phyloP scores from a whole-genome alignment of 1,140 invertebrate genomes.

The Globodera ellingtonae region DNA sequence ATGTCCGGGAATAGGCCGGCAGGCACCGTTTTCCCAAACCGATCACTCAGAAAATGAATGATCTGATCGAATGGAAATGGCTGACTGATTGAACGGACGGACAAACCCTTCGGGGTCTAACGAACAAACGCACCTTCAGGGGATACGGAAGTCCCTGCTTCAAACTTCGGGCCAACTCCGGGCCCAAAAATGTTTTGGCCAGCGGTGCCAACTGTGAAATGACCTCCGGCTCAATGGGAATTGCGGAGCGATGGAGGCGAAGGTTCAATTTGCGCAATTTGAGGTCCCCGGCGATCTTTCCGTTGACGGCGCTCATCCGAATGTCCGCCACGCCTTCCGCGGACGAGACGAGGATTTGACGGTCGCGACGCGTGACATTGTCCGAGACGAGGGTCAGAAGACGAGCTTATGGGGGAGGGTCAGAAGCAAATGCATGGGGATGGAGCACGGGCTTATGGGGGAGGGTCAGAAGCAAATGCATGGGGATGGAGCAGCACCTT shows the following conservation, averaged over 20 bases:
- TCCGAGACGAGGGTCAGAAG: conserved; percentile 62
- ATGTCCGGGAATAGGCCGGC: not conserved
- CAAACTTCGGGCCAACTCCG: conserved; percentile 54
- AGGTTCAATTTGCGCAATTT: conserved; percentile 61
- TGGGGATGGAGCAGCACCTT: conserved; percentile 33
- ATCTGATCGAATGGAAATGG: too few species aligned
- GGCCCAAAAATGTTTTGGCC: conserved; percentile 64
- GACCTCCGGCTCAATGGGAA: conserved; percentile 57
- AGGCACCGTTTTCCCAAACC: not conserved
- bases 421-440: not conserved
- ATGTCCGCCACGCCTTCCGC: conserved; percentile 64
- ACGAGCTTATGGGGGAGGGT: not conserved
- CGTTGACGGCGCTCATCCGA: conserved; percentile 53
- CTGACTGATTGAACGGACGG: too few species aligned
- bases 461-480: not conserved
- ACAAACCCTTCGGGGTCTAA: too few species aligned
- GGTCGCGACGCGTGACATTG: conserved; percentile 28
- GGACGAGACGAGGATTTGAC: conserved; percentile 62
- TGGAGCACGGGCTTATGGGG: not conserved
- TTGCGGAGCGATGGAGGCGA: conserved; percentile 58
- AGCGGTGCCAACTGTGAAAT: conserved; percentile 61
- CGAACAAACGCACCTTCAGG: conserved; percentile 41
- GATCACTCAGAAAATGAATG: too few species aligned
- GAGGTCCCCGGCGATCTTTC: conserved; percentile 56
- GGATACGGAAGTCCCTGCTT: conserved; percentile 64